Evolutionary conservation across 2,113 vertebrate species (phyloP).

Genomic region (Tretioscincus oriximinensis): DNA sequence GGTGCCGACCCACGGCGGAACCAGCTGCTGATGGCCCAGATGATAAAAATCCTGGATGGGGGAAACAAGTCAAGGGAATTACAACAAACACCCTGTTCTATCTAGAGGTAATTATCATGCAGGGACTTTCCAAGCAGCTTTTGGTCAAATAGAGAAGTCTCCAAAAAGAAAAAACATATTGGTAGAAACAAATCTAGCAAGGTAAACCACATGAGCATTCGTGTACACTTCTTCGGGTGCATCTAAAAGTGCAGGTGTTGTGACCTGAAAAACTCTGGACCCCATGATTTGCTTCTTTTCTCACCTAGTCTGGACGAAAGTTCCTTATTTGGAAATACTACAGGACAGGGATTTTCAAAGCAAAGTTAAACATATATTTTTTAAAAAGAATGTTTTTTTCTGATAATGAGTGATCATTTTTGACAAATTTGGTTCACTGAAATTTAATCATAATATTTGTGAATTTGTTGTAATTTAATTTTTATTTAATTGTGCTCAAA

Average conservation of each 20-base stretch:
- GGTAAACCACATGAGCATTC: no score
- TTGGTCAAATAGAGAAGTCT: not conserved
- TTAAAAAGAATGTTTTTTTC: slow-evolving; percentile 36
- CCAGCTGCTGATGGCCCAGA: slow-evolving; percentile 98
- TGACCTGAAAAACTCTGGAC: not conserved
- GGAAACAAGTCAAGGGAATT: no score
- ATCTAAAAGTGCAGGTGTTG: not conserved
- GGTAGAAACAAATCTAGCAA: no score
- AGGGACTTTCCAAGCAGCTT: not conserved
- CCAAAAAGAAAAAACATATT: no score
- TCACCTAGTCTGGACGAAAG: slow-evolving; percentile 19
- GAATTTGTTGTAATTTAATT: slow-evolving; percentile 59
- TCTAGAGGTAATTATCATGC: not conserved
- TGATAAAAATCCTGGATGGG: slow-evolving; percentile 87
- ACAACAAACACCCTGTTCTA: not conserved
- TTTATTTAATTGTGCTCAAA: slow-evolving; percentile 66
- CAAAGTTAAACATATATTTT: slow-evolving; percentile 29
- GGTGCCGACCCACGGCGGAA: slow-evolving; percentile 89
- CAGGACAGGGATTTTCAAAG: slow-evolving; percentile 35
- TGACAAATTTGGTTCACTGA: slow-evolving; percentile 58
- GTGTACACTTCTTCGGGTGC: no score
- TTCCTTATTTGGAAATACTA: slow-evolving; percentile 21
- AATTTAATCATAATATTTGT: slow-evolving; percentile 57
- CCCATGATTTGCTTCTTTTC: slow-evolving; percentile 4
- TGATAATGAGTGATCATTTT: slow-evolving; percentile 53